phyloP scores from a whole-genome alignment of 2,797 vertebrate genomes.

The Pseudopleuronectes americanus region DNA sequence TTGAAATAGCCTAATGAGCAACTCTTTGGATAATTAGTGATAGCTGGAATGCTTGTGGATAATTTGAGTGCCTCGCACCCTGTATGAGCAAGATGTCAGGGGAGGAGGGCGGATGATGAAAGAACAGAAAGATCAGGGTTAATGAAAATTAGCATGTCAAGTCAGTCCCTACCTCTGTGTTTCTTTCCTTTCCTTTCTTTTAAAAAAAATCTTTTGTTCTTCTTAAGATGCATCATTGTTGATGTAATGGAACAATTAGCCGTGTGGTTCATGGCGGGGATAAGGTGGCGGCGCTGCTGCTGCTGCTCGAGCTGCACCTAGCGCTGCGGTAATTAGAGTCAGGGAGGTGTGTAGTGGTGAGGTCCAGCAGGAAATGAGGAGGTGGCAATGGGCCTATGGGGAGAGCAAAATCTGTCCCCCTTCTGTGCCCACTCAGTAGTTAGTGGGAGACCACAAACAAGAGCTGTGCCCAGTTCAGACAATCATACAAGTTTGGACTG shows the following conservation, averaged over 20 bases:
- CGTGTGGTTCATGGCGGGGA: conserved; percentile 77
- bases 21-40: conserved; percentile 84
- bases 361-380: conserved; percentile 92
- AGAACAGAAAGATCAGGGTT: conserved; percentile 81
- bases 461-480: conserved; percentile 91
- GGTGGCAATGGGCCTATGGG: conserved; percentile 88
- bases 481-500: conserved; percentile 93
- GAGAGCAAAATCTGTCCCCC: conserved; percentile 78
- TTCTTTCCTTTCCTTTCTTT: conserved; percentile 57
- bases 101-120: conserved; percentile 79
- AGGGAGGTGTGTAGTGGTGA: conserved; percentile 87
- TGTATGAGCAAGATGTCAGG: conserved; percentile 63
- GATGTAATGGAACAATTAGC: conserved; percentile 90
- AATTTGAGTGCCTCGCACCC: conserved; percentile 85
- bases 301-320: conserved; percentile 63
- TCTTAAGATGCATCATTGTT: conserved; percentile 80
- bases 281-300: conserved; percentile 59
- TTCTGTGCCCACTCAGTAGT: conserved; percentile 80
- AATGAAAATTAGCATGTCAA: conserved; percentile 85
- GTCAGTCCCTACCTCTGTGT: conserved; percentile 78
- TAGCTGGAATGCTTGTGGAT: conserved; percentile 85
- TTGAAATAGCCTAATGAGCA: conserved; percentile 89
- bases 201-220: conserved; percentile 79
- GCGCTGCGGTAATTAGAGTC: conserved; percentile 91
- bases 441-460: conserved; percentile 93